Percentiles rank a stretch among this genome's conserved stretches.
phyloP scores from a whole-genome alignment of 2,797 vertebrate species.

The Sardinella longiceps region DNA sequence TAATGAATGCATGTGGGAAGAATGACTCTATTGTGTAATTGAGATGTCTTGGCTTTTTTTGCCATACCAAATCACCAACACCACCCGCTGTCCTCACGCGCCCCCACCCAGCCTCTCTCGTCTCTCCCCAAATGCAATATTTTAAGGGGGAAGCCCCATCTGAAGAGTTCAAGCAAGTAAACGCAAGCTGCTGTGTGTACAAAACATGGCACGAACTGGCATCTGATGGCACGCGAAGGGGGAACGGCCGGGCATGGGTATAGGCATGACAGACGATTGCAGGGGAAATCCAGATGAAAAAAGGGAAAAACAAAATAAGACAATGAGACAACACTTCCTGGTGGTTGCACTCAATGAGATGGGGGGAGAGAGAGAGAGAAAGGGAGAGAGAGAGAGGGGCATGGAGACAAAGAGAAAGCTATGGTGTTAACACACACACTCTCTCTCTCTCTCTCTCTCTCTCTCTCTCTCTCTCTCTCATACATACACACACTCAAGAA shows the following conservation, averaged over 20 bases:
- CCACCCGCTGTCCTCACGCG: no score
- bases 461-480: no score
- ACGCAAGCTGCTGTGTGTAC: conserved; percentile 8
- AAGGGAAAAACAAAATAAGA: neutral
- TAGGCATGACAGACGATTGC: neutral
- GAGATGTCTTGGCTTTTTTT: conserved; percentile 2
- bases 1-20: neutral
- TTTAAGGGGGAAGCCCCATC: neutral
- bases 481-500: no score
- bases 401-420: neutral
- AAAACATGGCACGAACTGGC: neutral
- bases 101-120: no score
- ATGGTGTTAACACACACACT: no score
- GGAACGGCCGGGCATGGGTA: neutral
- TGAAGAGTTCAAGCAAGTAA: neutral
- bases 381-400: neutral
- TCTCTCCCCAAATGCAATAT: neutral
- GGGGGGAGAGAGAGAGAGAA: neutral
- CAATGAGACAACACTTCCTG: neutral
- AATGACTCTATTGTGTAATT: neutral
- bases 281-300: neutral
- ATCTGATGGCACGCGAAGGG: neutral
- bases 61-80: neutral
- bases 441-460: no score
- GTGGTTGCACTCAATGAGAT: neutral